Evolutionary conservation across 2,797 vertebrate species (phyloP), one percentile per base, ranked within the genome.

Genomic region (Loris lydekkerianus): DNA sequence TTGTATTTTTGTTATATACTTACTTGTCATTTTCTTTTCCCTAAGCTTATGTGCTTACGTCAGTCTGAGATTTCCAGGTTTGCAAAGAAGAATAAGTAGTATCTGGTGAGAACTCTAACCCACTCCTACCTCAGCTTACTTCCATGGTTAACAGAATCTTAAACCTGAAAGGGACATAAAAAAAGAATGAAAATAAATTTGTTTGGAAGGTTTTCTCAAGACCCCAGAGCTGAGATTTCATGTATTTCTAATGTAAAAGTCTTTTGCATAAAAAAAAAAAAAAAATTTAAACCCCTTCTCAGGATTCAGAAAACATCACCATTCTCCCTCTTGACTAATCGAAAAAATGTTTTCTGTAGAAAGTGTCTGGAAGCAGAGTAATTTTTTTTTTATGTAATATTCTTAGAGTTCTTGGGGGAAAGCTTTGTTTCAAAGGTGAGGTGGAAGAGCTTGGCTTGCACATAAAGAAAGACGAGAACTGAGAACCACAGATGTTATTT

Each of bases 311-410:
- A 92, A 86, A 75, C 10, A 10, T 80, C 61, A 29, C 56, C 27
- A 9, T 40, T 67, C 46, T 91, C 13, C 27, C 27, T 58, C 20
- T n/a, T 15, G 21, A 87, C 20, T 81, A 25, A 27, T 29, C 63
- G 53, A 56, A 91, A 95, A 25, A 58, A 65, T 78, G 21, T 86
- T 72, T 94, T 73, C 69, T 83, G 6, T 58, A 75, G 60, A 75
- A 69, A 63, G 9, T 56, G 8, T 77, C 25, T 43, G 11, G 84
- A 73, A 77, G 67, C 23, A 63, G 34, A 72, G 17, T 70, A 31
- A 21, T 37, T 89, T 73, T 93, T 88, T 89, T 65, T 87, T 60
- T 31, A 20, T 15, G 46, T 76, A 46, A 27, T 53, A 31, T n/a
- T 80, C 56, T 61, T 65, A 56, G 89, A 73, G 43, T 69, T 75